Evolutionary conservation across 2,888 invertebrate genomes (phyloP).

Genomic region (Ctenicera cuprea): DNA sequence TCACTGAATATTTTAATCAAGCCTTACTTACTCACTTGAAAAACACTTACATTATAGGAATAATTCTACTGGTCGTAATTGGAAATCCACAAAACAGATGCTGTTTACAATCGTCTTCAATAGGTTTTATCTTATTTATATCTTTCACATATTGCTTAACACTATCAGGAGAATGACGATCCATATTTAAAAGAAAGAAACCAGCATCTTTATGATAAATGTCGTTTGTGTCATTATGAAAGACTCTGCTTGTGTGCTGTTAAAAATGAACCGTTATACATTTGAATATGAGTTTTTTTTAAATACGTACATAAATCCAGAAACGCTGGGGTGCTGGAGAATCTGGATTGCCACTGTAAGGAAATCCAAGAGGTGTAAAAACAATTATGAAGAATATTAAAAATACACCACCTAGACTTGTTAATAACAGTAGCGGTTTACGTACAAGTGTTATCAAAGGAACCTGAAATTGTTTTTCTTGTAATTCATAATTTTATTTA

Average conservation of each 20-base stretch:
- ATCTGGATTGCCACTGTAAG: constrained; percentile 78
- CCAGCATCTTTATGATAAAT: constrained; percentile 65
- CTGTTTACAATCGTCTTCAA: constrained; percentile 64
- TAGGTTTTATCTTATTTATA: constrained; percentile 58
- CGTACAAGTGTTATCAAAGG: constrained; percentile 63
- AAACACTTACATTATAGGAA: constrained; percentile 62
- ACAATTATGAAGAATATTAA: constrained; percentile 71
- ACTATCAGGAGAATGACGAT: constrained; percentile 67
- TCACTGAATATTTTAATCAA: too few species aligned
- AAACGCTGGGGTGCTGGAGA: constrained; percentile 82
- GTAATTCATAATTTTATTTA: too few species aligned
- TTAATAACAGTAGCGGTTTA: constrained; percentile 60
- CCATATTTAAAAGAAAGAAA: constrained; percentile 67
- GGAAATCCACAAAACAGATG: constrained; percentile 67
- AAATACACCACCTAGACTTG: constrained; percentile 60
- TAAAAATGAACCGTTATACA: too few species aligned
- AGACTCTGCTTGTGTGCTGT: constrained; percentile 65
- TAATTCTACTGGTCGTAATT: constrained; percentile 62
- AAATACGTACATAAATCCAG: constrained; percentile 67
- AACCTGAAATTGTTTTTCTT: constrained; percentile 59
- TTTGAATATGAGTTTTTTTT: too few species aligned
- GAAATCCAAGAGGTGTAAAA: constrained; percentile 81
- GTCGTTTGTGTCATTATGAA: constrained; percentile 62
- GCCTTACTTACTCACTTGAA: too few species aligned
- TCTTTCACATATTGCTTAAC: constrained; percentile 63